phyloP scores from a whole-genome alignment of 2,888 invertebrate species.

The Eumerus sabulonum region DNA sequence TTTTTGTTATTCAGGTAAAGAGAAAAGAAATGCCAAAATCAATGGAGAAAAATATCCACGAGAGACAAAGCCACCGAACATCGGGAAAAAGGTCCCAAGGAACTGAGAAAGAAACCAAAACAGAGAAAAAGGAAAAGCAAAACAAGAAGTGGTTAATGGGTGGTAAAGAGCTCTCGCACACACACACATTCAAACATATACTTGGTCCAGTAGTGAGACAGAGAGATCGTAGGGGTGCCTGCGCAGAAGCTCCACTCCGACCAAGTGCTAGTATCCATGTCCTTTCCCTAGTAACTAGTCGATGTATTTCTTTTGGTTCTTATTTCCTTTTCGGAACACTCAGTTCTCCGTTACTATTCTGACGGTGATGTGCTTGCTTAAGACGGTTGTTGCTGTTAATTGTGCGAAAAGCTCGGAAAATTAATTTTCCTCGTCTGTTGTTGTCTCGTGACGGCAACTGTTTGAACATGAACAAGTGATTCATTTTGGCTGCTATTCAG shows the following conservation, averaged over 20 bases:
- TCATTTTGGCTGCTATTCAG: conserved; percentile 42
- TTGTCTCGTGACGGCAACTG: conserved; percentile 15
- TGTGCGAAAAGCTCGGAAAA: conserved; percentile 50
- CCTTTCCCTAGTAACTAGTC: conserved; percentile 49
- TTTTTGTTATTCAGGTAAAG: conserved; percentile 28
- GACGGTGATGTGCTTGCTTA: conserved; percentile 65
- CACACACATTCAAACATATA: conserved; percentile 30
- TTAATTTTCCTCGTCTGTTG: conserved; percentile 1
- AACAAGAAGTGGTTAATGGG: conserved; percentile 18
- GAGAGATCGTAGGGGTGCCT: conserved; percentile 40
- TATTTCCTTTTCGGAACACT: conserved; percentile 64
- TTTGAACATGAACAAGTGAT: conserved; percentile 55
- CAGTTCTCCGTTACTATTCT: conserved; percentile 68
- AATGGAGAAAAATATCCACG: conserved; percentile 32
- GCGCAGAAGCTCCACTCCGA: conserved; percentile 46
- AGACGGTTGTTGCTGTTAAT: conserved; percentile 58
- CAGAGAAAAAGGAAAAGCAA: conserved; percentile 29
- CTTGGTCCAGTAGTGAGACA: conserved; percentile 46
- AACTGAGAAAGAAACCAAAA: conserved; percentile 39
- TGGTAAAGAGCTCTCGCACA: conserved; percentile 6
- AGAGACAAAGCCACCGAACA: conserved; percentile 50
- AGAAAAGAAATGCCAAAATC: conserved; percentile 23
- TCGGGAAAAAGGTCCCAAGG: conserved; percentile 55
- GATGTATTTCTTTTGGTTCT: conserved; percentile 66
- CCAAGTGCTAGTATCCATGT: conserved; percentile 35